These are phyloP conservation scores for Osmerus eperlanus DNA, from an alignment of 2,113 vertebrate species.

Conservation along the genomic window DNA sequence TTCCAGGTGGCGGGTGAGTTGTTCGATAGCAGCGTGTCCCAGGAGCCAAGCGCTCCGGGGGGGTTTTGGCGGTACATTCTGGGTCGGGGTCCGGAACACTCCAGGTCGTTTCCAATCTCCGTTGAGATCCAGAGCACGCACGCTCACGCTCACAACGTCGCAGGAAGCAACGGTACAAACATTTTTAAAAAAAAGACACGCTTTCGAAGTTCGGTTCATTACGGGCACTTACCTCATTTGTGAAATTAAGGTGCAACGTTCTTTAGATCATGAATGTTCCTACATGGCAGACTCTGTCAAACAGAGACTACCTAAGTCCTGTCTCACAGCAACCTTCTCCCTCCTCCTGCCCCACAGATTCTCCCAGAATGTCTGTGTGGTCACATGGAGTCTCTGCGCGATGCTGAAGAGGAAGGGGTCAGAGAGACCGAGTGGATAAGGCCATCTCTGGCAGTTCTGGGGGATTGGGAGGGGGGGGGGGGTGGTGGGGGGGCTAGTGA, in stretches of 20 bases:
- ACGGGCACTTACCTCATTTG: slow-evolving; percentile 48
- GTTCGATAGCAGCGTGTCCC: slow-evolving; percentile 57
- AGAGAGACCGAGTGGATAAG: slow-evolving; percentile 47
- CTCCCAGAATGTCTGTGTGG: slow-evolving; percentile 23
- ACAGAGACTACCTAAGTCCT: slow-evolving; percentile 45
- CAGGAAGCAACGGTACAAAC: slow-evolving; percentile 45
- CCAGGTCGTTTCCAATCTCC: slow-evolving; percentile 9
- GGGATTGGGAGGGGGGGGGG: slow-evolving; percentile 39
- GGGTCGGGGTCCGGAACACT: slow-evolving; percentile 54
- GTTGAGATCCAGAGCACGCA: slow-evolving; percentile 24
- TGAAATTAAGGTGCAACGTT: slow-evolving; percentile 75
- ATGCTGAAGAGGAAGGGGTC: slow-evolving; percentile 36
- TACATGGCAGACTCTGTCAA: slow-evolving; percentile 58
- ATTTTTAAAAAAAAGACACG: slow-evolving; percentile 23
- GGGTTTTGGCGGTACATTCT: slow-evolving; percentile 58
- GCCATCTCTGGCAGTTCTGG: slow-evolving; percentile 53
- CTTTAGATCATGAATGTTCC: slow-evolving; percentile 41
- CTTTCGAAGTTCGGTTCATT: slow-evolving; percentile 37
- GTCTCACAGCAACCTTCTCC: slow-evolving; percentile 9
- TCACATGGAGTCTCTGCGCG: slow-evolving; percentile 38
- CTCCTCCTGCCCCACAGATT: slow-evolving; percentile 5
- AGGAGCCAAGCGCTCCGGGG: slow-evolving; percentile 29
- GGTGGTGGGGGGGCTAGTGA: slow-evolving; percentile 80
- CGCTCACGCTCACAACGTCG: slow-evolving; percentile 10
- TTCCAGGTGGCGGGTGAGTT: background rate